These are phyloP conservation scores for Mercenaria mercenaria DNA, from an alignment of 1,140 invertebrate species.

Conservation along the genomic window DNA sequence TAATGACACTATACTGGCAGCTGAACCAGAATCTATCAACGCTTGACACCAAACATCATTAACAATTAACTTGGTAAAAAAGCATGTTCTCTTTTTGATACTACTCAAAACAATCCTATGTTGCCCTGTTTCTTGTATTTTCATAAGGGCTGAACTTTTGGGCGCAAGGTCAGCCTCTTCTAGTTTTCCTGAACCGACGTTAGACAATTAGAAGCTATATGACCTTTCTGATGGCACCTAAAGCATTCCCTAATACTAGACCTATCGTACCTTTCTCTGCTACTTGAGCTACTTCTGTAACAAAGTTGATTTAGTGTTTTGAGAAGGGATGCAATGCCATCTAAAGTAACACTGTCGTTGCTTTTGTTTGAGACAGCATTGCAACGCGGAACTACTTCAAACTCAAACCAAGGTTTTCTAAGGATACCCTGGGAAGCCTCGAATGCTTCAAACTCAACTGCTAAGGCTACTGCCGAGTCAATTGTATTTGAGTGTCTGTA, in stretches of 20 bases:
- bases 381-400: neutral
- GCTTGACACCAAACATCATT: slow-evolving; percentile 12
- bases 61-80: neutral
- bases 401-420: slow-evolving; percentile 22
- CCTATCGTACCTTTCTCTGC: neutral
- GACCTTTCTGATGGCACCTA: slow-evolving; percentile 18
- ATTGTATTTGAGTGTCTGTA: neutral
- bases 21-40: slow-evolving; percentile 34
- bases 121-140: neutral
- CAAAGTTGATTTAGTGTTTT: neutral
- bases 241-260: slow-evolving; percentile 9
- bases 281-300: neutral
- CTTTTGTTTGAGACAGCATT: neutral
- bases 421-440: slow-evolving; percentile 10
- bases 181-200: slow-evolving; percentile 9
- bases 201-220: neutral
- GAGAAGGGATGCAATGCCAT: neutral
- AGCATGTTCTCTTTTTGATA: slow-evolving; percentile 1
- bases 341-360: neutral
- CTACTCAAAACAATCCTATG: neutral
- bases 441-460: slow-evolving; percentile 44
- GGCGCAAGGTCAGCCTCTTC: slow-evolving; percentile 27
- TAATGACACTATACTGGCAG: slow-evolving; percentile 12
- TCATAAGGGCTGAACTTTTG: slow-evolving; percentile 16
- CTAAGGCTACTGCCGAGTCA: neutral